Conservation (phyloP, 2,888 invertebrate genomes). For the Drepanosiphum platanoidis region DNA sequence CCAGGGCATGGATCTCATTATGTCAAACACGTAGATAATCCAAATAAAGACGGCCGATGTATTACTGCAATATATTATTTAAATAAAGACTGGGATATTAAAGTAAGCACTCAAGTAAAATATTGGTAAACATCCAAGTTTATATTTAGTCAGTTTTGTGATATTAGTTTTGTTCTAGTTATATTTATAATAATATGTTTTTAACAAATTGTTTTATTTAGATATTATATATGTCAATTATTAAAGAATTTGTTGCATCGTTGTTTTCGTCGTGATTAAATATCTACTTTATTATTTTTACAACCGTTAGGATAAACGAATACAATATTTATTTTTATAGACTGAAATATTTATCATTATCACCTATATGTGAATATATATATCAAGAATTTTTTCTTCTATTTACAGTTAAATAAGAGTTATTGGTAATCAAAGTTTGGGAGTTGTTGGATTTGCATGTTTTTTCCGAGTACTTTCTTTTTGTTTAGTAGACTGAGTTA, state of each 20-base stretch:
- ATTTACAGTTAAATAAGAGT: too few species aligned
- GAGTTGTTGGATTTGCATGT: too few species aligned
- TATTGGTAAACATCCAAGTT: conserved; percentile 46
- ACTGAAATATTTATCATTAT: neutral
- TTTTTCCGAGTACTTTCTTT: too few species aligned
- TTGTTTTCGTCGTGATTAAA: neutral
- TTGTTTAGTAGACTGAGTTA: too few species aligned
- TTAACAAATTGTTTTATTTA: neutral
- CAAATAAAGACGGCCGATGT: conserved; percentile 94
- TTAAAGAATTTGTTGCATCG: neutral
- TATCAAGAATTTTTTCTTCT: too few species aligned
- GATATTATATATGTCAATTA: neutral
- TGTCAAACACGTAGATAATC: conserved; percentile 98
- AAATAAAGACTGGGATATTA: conserved; percentile 91
- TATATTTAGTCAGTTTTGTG: conserved; percentile 36
- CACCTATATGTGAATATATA: neutral
- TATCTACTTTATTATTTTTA: neutral
- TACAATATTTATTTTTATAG: neutral
- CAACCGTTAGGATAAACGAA: too few species aligned
- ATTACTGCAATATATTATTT: conserved; percentile 98
- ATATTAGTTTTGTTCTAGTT: neutral
- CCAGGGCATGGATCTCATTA: conserved; percentile 94
- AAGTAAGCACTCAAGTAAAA: conserved; percentile 69
- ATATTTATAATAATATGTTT: neutral
- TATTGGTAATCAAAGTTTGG: too few species aligned